Conservation (phyloP, 2,113 vertebrate genomes). For the Tyrannus savana region DNA sequence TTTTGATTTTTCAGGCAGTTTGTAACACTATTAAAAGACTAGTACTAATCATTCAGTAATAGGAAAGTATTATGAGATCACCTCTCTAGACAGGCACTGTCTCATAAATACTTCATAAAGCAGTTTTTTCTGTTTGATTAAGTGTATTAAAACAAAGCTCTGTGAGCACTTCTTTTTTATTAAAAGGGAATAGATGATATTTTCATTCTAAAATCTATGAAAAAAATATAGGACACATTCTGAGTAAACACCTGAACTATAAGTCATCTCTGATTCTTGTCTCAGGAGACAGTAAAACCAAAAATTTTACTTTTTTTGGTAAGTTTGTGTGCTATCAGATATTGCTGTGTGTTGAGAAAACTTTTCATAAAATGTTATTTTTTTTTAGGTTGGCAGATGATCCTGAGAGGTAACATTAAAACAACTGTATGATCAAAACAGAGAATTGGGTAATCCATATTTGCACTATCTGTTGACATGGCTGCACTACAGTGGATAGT, state of each 20-base stretch:
- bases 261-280: neutral
- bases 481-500: accelerated
- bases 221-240: neutral
- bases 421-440: neutral
- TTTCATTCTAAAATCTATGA: neutral
- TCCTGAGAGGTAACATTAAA: neutral
- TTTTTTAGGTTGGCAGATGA: neutral
- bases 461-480: neutral
- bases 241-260: neutral
- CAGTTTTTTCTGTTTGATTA: neutral
- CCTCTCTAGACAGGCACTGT: neutral
- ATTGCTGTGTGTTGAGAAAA: neutral
- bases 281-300: neutral
- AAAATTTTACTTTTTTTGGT: neutral
- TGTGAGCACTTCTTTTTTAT: neutral
- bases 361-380: neutral
- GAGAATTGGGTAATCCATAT: neutral
- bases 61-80: neutral
- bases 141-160: neutral
- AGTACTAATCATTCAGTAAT: neutral
- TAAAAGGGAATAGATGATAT: neutral
- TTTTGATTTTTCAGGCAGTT: neutral
- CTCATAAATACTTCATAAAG: neutral
- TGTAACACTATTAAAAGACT: neutral
- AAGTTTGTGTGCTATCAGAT: neutral